Evolutionary conservation across 2,113 vertebrate species (phyloP).

Genomic region (Rissa tridactyla): DNA sequence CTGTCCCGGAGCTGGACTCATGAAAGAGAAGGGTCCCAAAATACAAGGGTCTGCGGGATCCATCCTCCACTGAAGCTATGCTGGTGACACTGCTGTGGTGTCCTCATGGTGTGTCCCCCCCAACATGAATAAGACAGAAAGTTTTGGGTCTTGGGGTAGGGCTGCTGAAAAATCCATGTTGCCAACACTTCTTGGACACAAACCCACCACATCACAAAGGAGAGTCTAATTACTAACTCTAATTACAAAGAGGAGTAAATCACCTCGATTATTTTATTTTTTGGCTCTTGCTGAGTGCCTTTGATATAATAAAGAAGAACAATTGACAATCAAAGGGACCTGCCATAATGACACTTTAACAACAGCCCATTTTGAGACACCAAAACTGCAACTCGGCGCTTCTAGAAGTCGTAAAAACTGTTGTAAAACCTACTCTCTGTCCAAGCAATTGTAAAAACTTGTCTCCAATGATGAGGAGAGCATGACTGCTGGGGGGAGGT

Average conservation of each 20-base stretch:
- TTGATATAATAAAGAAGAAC: neutral
- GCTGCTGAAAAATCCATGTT: neutral
- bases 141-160: neutral
- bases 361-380: conserved; percentile 1
- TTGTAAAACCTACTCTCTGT: neutral
- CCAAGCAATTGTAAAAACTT: neutral
- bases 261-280: neutral
- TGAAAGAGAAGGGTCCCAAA: neutral
- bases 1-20: neutral
- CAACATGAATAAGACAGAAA: rapidly evolving
- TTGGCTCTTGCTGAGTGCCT: neutral
- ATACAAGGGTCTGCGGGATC: neutral
- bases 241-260: neutral
- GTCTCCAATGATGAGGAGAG: neutral
- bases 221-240: neutral
- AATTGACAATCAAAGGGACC: neutral
- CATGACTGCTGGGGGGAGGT: neutral
- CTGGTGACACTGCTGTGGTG: neutral
- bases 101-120: neutral
- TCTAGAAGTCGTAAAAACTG: neutral
- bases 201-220: neutral
- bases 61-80: neutral
- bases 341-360: neutral
- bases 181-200: neutral
- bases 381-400: neutral